Conservation (phyloP, 1,140 invertebrate species). For the Camponotus vicinus region DNA sequence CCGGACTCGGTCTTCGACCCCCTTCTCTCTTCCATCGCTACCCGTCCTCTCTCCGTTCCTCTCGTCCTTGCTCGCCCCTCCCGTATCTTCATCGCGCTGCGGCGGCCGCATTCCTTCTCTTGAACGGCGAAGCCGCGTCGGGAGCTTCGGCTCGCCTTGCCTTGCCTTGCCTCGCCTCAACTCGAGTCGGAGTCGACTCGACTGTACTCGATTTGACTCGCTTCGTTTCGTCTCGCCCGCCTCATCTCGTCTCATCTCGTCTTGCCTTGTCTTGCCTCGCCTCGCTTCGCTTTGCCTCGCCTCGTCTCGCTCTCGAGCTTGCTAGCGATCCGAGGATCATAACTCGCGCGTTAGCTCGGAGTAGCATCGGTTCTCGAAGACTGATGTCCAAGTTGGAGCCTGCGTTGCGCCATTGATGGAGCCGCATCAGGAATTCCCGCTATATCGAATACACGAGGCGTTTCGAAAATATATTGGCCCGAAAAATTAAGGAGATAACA, state of each 20-base stretch:
- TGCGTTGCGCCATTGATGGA: slow-evolving; percentile 11
- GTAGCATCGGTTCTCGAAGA: neutral
- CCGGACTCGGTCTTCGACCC: slow-evolving; percentile 72
- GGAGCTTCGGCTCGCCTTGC: slow-evolving; percentile 61
- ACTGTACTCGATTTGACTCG: slow-evolving; percentile 32
- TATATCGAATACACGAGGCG: neutral
- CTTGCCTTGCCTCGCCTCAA: slow-evolving; percentile 52
- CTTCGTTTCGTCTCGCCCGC: neutral
- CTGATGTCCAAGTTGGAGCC: neutral
- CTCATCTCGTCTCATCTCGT: slow-evolving; percentile 3
- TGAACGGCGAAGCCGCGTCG: slow-evolving; percentile 74
- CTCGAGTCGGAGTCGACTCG: slow-evolving; percentile 11
- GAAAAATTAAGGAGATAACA: neutral
- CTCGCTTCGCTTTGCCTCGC: neutral
- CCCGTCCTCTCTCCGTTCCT: slow-evolving; percentile 23
- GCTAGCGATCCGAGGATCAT: slow-evolving; percentile 21
- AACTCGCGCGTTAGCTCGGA: neutral
- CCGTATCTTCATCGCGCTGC: slow-evolving; percentile 33
- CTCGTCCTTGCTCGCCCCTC: slow-evolving; percentile 47
- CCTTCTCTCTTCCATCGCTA: slow-evolving; percentile 66
- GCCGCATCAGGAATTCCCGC: neutral
- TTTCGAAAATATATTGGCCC: neutral
- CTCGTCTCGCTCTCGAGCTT: slow-evolving; percentile 16
- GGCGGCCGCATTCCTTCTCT: slow-evolving; percentile 84
- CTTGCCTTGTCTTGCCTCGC: neutral